Evolutionary conservation across 2,888 invertebrate genomes (phyloP).

Genomic region (Cataglyphis altisquamis): DNA sequence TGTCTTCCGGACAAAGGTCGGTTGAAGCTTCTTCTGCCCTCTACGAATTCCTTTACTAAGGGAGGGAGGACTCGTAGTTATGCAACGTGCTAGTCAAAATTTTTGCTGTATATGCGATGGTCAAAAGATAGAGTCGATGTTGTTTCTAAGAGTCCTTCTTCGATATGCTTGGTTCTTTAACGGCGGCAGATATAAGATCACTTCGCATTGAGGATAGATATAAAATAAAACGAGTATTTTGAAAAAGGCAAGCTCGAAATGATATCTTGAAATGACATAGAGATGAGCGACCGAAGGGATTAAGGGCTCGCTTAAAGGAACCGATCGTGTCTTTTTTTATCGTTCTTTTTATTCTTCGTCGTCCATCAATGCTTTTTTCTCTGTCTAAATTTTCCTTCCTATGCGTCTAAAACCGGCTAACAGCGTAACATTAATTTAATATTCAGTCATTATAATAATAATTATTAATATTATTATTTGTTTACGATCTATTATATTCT

Average conservation of each 20-base stretch:
- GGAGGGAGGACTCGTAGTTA: constrained; percentile 28
- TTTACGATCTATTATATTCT: constrained; percentile 77
- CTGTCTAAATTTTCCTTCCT: constrained; percentile 73
- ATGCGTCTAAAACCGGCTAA: constrained; percentile 77
- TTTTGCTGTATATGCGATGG: constrained; percentile 75
- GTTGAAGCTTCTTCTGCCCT: constrained; percentile 34
- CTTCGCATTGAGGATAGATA: not conserved
- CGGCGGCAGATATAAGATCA: not conserved
- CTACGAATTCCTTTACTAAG: constrained; percentile 23
- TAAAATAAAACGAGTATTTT: constrained; percentile 12
- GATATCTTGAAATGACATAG: not conserved
- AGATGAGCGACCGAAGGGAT: constrained; percentile 5
- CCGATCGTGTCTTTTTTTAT: constrained; percentile 56
- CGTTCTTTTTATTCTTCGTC: constrained; percentile 28
- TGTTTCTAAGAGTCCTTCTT: not conserved
- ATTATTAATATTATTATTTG: constrained; percentile 78
- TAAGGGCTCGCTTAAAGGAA: constrained; percentile 22
- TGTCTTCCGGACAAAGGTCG: constrained; percentile 60
- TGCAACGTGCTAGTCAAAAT: constrained; percentile 84
- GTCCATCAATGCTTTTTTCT: constrained; percentile 58
- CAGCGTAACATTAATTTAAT: constrained; percentile 79
- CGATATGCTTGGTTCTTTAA: constrained; percentile 19
- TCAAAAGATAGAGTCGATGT: constrained; percentile 47
- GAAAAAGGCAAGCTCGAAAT: not conserved
- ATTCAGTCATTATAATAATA: constrained; percentile 78